Evolutionary conservation across 1,140 invertebrate species (phyloP), one percentile per base, ranked within the genome.

Genomic region (Rhynchophorus ferrugineus): DNA sequence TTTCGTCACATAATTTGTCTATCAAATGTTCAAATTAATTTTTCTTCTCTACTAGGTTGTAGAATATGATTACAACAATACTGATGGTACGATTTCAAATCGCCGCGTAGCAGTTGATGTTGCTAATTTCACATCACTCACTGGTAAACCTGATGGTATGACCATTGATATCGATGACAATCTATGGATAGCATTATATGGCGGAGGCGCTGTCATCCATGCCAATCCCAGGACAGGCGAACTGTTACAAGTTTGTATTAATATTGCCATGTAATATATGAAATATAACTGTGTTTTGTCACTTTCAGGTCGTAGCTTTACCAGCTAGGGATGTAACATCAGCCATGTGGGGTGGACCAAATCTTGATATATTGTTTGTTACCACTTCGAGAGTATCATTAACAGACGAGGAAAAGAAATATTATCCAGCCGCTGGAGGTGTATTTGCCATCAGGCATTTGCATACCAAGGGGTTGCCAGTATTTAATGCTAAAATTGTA

Each of bases 301-400:
- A 44, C 36, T 51, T 58, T 20, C 21, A 61, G 54, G 44, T 59
- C 8, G 41, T 62, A 3, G 46, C 77, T 1, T 72, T 88, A 6
- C 87, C 87, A 9, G 80, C 81, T 1, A 72, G 75, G 43, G 79
- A 85, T 62, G 79, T 87, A 3, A 91, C 89, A 0, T 91, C 87
- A 0, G 80, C 78, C 0, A 81, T 83, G 46, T 94, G 87, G 65
- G 90, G 89, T 7, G 89, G 88, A 3, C 71, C 77, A 1, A 75
- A 85, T 62, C 67, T 87, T 17, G 82, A 88, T 61, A 77, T 80
- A 41, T 69, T 92, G 3, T 91, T 80, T 63, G 85, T 90, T 6
- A 91, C 89, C 0, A 80, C 80, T 0, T 80, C 82, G 1, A 65
- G 58, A 42, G 45, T 57, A 3, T 69, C 59, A 6, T 64, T 78